Evolutionary conservation across 2,888 invertebrate species (phyloP).

Genomic region (Pyrochroa serraticornis): DNA sequence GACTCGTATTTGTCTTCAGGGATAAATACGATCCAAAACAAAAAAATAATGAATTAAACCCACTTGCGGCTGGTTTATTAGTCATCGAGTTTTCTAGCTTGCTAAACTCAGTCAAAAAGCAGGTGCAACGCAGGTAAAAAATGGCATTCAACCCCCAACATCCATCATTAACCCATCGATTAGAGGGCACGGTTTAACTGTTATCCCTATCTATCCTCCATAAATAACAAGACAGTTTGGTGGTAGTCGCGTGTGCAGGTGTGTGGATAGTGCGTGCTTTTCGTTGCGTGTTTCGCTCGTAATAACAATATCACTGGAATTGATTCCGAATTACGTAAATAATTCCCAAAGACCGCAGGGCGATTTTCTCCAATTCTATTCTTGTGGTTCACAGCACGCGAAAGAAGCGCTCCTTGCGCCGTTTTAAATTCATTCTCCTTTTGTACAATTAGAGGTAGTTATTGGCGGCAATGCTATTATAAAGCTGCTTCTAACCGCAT

Average conservation of each 20-base stretch:
- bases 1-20: conserved; percentile 31
- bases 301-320: conserved; percentile 37
- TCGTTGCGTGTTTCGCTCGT: conserved; percentile 27
- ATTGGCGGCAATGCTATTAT: too few species aligned
- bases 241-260: conserved; percentile 23
- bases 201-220: neutral
- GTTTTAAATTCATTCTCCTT: too few species aligned
- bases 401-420: conserved; percentile 9
- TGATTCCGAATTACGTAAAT: conserved; percentile 42
- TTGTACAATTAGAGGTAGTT: too few species aligned
- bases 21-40: conserved; percentile 18
- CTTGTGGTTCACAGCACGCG: conserved; percentile 19
- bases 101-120: conserved; percentile 14
- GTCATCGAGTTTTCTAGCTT: neutral
- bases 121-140: too few species aligned
- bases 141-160: too few species aligned
- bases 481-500: too few species aligned
- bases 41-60: neutral
- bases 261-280: conserved; percentile 15
- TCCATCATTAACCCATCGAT: too few species aligned
- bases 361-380: conserved; percentile 28
- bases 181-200: too few species aligned
- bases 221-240: conserved; percentile 1
- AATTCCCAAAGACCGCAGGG: conserved; percentile 34
- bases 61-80: neutral